Evolutionary conservation across 2,888 invertebrate species (phyloP), one percentile per base, ranked within the genome.

Genomic region (Dicranocentrus wangi): DNA sequence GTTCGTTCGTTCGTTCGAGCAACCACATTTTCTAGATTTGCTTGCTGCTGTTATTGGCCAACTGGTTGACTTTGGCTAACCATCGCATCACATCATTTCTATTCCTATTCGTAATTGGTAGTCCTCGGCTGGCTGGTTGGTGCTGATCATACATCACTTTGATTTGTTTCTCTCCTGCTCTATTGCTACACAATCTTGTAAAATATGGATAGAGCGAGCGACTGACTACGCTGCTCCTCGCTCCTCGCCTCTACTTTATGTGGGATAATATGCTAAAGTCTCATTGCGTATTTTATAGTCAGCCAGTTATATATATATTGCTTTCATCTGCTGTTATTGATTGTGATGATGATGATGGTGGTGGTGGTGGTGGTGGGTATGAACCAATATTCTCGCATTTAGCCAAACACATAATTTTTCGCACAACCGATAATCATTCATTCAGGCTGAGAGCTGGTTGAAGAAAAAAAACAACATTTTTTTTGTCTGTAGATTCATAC

Each of bases 141-240:
- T 60, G 47, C 19, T 77, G 69, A 68, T 77, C 69, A 61, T 77
- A 69, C 60, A 77, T 77, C 76, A 77, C 47, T 28, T 21, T 77
- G 76, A 77, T 69, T 77, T 77, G 60, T 68, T 43, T 10, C 15
- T 28, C 23, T 65, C 39, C 55, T 42, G 13, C 39, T n/a, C 17
- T 10, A 32, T 32, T 32, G 32, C 32, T 32, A 32, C 23, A 43
- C 28, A 43, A 51, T 21, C 43, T 71, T 47, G 63, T 27, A 32
- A 66, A 32, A 69, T 69, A 55, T 39, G 69, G 39, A 32, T 15
- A 53, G 32, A 63, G n/a, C 2, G 15, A 27, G 27, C 32, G 63
- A 63, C 15, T 13, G 28, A 28, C 15, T 23, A 55, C 19, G 42
- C n/a, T n/a, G n/a, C n/a, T n/a, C n/a, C n/a, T n/a, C n/a, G n/a